Conservation (phyloP, 30 jellyfish, hydroid and myxozoan species). For the Catostylus mosaicus region DNA sequence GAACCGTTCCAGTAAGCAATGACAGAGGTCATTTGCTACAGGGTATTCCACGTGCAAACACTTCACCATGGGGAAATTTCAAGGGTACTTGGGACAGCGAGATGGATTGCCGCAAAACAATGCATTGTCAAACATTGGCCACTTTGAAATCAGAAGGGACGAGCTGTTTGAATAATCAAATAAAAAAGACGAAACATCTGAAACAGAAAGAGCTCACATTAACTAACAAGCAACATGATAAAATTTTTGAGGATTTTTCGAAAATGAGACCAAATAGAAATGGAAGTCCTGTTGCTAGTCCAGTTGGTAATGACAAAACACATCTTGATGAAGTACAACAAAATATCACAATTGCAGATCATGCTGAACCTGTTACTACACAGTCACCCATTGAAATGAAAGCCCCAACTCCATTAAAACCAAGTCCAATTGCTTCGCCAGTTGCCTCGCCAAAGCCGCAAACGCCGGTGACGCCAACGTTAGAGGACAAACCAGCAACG, state of each 20-base stretch:
- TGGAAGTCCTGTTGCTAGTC: constrained; percentile 43
- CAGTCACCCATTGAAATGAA: constrained; percentile 33
- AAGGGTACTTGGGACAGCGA: constrained; percentile 89
- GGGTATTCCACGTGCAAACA: constrained; percentile 69
- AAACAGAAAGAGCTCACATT: constrained; percentile 32
- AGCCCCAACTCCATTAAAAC: constrained; percentile 8
- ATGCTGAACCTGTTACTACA: constrained; percentile 10
- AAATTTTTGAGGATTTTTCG: constrained; percentile 38
- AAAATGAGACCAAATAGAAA: constrained; percentile 41
- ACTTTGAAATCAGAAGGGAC: constrained; percentile 44
- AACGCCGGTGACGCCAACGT: constrained; percentile 29
- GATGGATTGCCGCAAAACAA: constrained; percentile 70
- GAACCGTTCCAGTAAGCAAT: constrained; percentile 69
- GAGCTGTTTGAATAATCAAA: constrained; percentile 56
- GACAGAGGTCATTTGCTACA: constrained; percentile 87
- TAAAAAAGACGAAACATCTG: constrained; percentile 28
- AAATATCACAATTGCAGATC: constrained; percentile 49
- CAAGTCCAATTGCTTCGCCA: constrained; percentile 31
- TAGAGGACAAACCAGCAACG: constrained; percentile 34
- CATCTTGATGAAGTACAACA: constrained; percentile 39
- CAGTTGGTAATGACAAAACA: constrained; percentile 12
- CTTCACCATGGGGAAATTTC: constrained; percentile 95
- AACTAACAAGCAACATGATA: constrained; percentile 47
- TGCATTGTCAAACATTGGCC: constrained; percentile 62
- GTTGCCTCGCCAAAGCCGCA: constrained; percentile 37